A percentile compares a stretch with the other conserved stretches of the same genome.
Conservation (phyloP, 2,797 vertebrate genomes). For the Botia almorhae region DNA sequence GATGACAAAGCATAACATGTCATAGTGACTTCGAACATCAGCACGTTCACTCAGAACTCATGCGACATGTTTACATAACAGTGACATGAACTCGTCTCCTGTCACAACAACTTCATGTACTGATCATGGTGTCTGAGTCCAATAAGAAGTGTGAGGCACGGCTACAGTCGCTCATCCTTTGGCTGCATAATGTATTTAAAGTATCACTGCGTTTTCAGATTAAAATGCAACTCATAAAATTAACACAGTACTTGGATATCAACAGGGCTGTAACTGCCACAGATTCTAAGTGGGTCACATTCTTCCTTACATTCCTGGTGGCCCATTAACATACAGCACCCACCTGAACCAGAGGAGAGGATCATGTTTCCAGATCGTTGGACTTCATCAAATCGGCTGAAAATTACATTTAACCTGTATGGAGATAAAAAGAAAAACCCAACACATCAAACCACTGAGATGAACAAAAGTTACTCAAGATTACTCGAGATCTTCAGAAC, state of each 20-base stretch:
- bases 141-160: background rate
- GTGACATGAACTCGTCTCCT: background rate
- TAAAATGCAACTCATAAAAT: background rate
- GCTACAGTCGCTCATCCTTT: background rate
- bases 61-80: conserved; percentile 51
- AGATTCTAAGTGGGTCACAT: background rate
- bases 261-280: background rate
- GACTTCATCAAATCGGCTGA: conserved; percentile 97
- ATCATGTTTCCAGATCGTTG: conserved; percentile 98
- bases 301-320: background rate
- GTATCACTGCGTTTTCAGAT: background rate
- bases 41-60: conserved; percentile 31
- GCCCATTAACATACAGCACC: conserved; percentile 64
- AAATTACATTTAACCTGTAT: conserved; percentile 96
- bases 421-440: conserved; percentile 12
- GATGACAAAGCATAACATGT: conserved; percentile 24
- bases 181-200: background rate
- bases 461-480: conserved; percentile 5
- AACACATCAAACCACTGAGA: background rate
- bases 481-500: background rate
- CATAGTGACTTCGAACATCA: conserved; percentile 24
- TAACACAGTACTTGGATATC: background rate
- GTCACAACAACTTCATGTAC: background rate
- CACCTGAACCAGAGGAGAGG: conserved; percentile 85
- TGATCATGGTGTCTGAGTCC: background rate